A percentile compares a stretch with the other conserved stretches of the same genome.
Evolutionary conservation across 2,797 vertebrate genomes (phyloP).

Genomic region (Hozukius guyotensis): DNA sequence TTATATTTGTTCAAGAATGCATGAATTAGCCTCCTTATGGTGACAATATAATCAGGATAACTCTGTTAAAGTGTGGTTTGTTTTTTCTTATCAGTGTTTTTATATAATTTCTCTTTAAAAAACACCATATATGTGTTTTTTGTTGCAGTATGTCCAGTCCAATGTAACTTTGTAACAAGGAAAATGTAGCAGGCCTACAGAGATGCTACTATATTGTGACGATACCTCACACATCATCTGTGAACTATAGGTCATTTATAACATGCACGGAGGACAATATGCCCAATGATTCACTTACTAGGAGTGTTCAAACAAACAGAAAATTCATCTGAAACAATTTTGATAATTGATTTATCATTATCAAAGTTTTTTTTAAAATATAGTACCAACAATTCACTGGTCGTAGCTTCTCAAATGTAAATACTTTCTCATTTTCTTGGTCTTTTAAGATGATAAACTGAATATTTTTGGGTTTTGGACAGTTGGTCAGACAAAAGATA

Average conservation of each 20-base stretch:
- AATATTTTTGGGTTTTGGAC: not conserved
- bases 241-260: not conserved
- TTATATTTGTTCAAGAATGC: not conserved
- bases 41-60: too few species aligned
- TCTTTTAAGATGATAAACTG: not conserved
- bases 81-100: not conserved
- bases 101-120: not conserved
- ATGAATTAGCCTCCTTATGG: too few species aligned
- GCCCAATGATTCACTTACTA: not conserved
- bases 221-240: not conserved
- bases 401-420: not conserved
- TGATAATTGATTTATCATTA: too few species aligned
- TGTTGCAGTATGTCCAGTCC: not conserved
- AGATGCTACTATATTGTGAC: not conserved
- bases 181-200: not conserved
- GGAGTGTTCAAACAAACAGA: not conserved
- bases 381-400: not conserved
- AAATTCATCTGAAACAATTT: not conserved
- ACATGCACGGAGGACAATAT: not conserved
- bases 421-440: not conserved
- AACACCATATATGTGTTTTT: not conserved
- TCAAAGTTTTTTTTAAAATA: too few species aligned
- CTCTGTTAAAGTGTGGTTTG: not conserved
- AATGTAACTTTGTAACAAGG: not conserved
- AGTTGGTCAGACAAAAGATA: not conserved